Evolutionary conservation across 2,888 invertebrate species (phyloP).

Genomic region (Acleris holmiana): DNA sequence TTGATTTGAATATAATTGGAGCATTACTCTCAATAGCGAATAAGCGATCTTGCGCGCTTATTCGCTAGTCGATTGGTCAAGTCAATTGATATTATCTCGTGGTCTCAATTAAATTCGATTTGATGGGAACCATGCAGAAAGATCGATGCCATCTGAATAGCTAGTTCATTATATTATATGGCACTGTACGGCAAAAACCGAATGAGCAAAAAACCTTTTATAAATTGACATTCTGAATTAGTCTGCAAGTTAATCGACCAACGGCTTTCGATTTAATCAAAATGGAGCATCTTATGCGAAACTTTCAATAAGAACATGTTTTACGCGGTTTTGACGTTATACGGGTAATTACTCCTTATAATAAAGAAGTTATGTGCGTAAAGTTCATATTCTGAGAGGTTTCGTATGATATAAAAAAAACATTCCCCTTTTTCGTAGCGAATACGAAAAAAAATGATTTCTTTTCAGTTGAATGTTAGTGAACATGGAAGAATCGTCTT

Average conservation of each 20-base stretch:
- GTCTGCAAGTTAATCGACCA: slow-evolving; percentile 32
- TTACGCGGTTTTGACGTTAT: slow-evolving; percentile 15
- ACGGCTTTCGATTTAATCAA: slow-evolving; percentile 36
- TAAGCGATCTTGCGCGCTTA: background rate
- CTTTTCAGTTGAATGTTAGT: no score
- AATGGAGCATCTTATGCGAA: slow-evolving; percentile 35
- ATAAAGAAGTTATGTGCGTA: background rate
- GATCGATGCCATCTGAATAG: slow-evolving; percentile 49
- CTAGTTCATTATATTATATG: slow-evolving; percentile 43
- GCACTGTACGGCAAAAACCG: slow-evolving; percentile 43
- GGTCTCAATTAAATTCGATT: slow-evolving; percentile 49
- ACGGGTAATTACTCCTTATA: slow-evolving; percentile 14
- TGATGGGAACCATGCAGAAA: slow-evolving; percentile 40
- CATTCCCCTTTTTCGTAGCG: no score
- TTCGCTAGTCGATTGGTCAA: background rate
- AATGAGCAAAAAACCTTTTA: slow-evolving; percentile 45
- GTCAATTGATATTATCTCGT: slow-evolving; percentile 1
- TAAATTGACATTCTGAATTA: slow-evolving; percentile 30
- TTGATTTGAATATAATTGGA: background rate
- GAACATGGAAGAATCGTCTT: no score
- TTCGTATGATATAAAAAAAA: background rate
- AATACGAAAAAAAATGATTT: no score
- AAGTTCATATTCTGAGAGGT: background rate
- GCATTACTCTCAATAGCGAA: background rate
- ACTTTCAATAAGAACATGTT: slow-evolving; percentile 11